phyloP scores from a whole-genome alignment of 1,140 invertebrate species.

The Paramacrobiotus metropolitanus region DNA sequence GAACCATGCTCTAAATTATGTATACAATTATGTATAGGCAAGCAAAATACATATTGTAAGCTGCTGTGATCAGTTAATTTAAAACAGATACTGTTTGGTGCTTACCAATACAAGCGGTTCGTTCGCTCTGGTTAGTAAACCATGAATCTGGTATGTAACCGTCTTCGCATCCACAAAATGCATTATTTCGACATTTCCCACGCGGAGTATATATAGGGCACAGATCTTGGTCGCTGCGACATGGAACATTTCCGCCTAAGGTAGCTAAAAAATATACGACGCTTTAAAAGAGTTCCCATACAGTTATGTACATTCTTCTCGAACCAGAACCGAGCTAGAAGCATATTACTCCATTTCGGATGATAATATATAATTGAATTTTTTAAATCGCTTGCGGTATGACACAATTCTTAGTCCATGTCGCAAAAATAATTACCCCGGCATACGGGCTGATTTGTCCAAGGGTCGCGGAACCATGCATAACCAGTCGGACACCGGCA shows the following conservation, averaged over 20 bases:
- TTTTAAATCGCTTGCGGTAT: too few relatives aligned
- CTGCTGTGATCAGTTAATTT: too few relatives aligned
- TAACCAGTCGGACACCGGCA: background rate
- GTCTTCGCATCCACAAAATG: constrained; percentile 1
- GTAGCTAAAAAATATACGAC: too few relatives aligned
- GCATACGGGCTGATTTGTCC: background rate
- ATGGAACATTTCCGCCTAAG: background rate
- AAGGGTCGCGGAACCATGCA: background rate
- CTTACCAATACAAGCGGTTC: background rate
- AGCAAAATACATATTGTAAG: too few relatives aligned
- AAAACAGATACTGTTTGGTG: too few relatives aligned
- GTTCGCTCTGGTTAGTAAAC: constrained; percentile 1
- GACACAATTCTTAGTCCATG: too few relatives aligned
- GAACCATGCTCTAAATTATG: background rate
- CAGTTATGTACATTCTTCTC: too few relatives aligned
- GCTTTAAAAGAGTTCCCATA: too few relatives aligned
- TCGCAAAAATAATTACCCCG: background rate
- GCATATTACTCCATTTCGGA: too few relatives aligned
- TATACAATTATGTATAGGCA: too few relatives aligned
- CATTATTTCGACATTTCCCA: background rate
- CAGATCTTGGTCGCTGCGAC: background rate
- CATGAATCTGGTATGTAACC: constrained; percentile 3
- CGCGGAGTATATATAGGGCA: background rate
- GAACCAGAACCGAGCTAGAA: too few relatives aligned
- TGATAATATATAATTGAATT: too few relatives aligned